Conservation (phyloP, 2,113 vertebrate species). For the Meles meles region DNA sequence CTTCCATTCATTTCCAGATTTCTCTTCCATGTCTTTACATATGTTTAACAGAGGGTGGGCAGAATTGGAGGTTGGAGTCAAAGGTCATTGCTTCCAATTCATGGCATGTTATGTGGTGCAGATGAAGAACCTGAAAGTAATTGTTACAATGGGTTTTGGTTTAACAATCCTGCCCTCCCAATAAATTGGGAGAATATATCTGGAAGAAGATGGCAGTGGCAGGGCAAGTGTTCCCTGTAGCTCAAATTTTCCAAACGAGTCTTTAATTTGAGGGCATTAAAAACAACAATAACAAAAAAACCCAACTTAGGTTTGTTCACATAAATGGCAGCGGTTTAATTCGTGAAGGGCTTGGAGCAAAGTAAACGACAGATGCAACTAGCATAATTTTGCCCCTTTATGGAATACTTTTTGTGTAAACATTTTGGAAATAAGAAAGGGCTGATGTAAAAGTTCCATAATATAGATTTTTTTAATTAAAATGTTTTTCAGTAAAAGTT, state of each 20-base stretch:
- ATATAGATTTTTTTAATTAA: neutral
- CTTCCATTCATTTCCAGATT: neutral
- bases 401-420: conserved; percentile 33
- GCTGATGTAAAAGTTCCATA: conserved; percentile 34
- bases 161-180: conserved; percentile 37
- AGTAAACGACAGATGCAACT: conserved; percentile 46
- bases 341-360: conserved; percentile 23
- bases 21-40: neutral
- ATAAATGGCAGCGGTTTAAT: conserved; percentile 62
- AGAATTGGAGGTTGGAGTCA: neutral
- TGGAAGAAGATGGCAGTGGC: neutral
- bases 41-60: neutral
- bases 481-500: neutral
- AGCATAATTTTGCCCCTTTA: conserved; percentile 24
- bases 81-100: conserved; percentile 46
- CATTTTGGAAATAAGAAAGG: conserved; percentile 23
- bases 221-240: conserved; percentile 22
- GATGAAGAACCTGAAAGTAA: conserved; percentile 60
- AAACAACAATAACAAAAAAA: conserved; percentile 8
- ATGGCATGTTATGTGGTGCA: conserved; percentile 22
- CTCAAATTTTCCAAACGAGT: conserved; percentile 66
- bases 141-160: conserved; percentile 18
- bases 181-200: neutral
- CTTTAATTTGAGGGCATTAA: conserved; percentile 63
- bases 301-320: neutral